Evolutionary conservation across 2,888 invertebrate species (phyloP).

Genomic region (Pseudolycoriella hygida): DNA sequence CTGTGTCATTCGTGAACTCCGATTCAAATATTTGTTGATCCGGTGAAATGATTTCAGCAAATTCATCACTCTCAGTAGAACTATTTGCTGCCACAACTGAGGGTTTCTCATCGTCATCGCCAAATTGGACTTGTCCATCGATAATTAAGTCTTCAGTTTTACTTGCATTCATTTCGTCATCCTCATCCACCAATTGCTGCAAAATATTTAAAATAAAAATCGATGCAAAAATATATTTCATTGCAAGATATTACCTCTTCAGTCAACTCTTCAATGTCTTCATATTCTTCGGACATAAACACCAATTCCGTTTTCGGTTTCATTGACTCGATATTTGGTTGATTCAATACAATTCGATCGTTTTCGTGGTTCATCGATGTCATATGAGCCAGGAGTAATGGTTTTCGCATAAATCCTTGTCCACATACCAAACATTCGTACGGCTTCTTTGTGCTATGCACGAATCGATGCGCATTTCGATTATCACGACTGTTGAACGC

Average conservation of each 20-base stretch:
- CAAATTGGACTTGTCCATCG: conserved; percentile 19
- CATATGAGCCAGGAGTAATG: conserved; percentile 60
- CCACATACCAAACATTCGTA: conserved; percentile 70
- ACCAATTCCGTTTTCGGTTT: neutral
- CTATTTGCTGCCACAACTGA: too few species aligned
- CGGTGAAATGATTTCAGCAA: too few species aligned
- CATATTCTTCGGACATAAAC: neutral
- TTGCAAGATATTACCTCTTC: too few species aligned
- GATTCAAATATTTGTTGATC: too few species aligned
- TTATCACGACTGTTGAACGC: conserved; percentile 72
- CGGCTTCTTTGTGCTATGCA: conserved; percentile 73
- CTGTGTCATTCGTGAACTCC: conserved; percentile 5
- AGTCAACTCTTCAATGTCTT: neutral
- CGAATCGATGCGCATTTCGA: conserved; percentile 66
- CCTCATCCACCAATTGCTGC: neutral
- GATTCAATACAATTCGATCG: conserved; percentile 68
- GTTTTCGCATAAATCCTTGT: conserved; percentile 69
- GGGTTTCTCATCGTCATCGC: neutral
- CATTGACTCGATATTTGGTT: conserved; percentile 30
- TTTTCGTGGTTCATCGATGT: conserved; percentile 38
- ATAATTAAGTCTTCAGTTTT: conserved; percentile 25
- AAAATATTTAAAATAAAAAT: too few species aligned
- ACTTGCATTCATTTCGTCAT: conserved; percentile 12
- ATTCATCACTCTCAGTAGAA: too few species aligned
- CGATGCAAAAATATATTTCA: too few species aligned